These are phyloP conservation scores for Elanoides forficatus DNA, from an alignment of 2,113 vertebrate genomes.

Conservation along the genomic window DNA sequence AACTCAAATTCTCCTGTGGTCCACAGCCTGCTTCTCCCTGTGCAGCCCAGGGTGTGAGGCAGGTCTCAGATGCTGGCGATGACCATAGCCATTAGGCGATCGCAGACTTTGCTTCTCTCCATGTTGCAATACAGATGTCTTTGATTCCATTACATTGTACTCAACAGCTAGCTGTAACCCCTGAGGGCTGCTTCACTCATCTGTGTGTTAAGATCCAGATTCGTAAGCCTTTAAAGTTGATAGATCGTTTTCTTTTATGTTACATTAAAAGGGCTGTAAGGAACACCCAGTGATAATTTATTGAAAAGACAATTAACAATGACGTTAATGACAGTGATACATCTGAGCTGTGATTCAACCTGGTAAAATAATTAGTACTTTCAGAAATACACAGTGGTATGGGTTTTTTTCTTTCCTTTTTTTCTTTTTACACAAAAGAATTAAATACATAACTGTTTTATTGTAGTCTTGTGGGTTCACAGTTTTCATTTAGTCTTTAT, in stretches of 20 bases:
- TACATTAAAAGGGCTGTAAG: conserved; percentile 7
- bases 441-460: not conserved
- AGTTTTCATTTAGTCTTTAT: not conserved
- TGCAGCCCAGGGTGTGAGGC: not conserved
- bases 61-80: fast-evolving
- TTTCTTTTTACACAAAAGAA: not conserved
- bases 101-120: not conserved
- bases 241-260: conserved; percentile 32
- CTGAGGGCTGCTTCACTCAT: not conserved
- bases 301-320: conserved; percentile 29
- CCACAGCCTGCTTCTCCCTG: not conserved
- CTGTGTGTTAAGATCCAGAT: not conserved
- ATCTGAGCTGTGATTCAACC: not conserved
- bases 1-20: not conserved
- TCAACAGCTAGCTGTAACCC: not conserved
- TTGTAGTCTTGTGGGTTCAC: not conserved
- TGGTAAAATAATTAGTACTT: not conserved
- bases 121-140: not conserved
- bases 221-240: not conserved
- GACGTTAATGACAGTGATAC: conserved; percentile 3
- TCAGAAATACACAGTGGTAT: not conserved
- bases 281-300: conserved; percentile 7
- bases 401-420: not conserved
- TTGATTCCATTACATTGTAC: not conserved
- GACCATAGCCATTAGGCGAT: fast-evolving